Conservation (phyloP, 2,888 invertebrate genomes). For the Halictus quadricinctus region DNA sequence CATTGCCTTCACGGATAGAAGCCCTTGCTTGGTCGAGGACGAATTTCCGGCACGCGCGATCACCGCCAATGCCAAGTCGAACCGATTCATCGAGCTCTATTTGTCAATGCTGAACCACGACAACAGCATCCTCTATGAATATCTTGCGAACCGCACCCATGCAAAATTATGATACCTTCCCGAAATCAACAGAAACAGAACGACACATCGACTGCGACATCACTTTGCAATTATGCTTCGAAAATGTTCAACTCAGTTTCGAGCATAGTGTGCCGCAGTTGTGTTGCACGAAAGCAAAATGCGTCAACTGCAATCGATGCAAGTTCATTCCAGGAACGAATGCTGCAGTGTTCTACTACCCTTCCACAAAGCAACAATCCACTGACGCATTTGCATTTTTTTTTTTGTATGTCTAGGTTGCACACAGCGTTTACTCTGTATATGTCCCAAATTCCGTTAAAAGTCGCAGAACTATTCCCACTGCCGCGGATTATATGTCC, state of each 20-base stretch:
- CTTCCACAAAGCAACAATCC: constrained; percentile 20
- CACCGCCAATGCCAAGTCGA: constrained; percentile 56
- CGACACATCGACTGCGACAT: no score
- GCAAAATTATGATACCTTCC: not conserved
- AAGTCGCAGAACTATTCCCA: no score
- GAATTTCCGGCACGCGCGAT: constrained; percentile 63
- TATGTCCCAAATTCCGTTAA: no score
- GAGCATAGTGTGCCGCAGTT: not conserved
- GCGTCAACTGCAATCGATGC: constrained; percentile 39
- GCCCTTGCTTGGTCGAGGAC: constrained; percentile 63
- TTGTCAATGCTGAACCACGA: constrained; percentile 36
- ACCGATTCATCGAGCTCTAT: constrained; percentile 37
- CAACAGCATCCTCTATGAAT: constrained; percentile 23
- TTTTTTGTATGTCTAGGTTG: no score
- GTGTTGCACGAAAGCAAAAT: constrained; percentile 23
- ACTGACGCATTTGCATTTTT: not conserved
- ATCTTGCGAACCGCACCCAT: constrained; percentile 9
- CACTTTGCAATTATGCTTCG: no score
- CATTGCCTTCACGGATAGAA: constrained; percentile 74
- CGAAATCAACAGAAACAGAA: not conserved
- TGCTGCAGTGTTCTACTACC: constrained; percentile 17
- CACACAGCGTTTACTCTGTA: no score
- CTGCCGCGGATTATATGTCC: no score
- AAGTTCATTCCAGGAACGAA: constrained; percentile 33
- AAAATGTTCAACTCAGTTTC: no score